Base-by-base conservation (phyloP, 1,140 invertebrate species). In the Phymastichus coffea region DNA sequence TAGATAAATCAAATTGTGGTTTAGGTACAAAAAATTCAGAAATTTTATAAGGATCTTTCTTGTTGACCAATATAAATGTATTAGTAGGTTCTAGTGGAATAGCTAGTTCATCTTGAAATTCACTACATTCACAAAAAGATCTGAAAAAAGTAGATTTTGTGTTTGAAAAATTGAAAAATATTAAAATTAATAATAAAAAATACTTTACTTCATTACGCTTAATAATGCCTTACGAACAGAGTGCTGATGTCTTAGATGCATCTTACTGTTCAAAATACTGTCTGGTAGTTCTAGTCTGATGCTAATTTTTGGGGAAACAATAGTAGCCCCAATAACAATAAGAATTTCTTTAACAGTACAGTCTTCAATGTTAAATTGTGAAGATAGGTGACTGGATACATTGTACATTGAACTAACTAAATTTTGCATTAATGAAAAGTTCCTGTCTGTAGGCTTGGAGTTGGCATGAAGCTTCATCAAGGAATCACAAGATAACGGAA, bases 21-120 rank as follows among this genome's bases (percentile, higher is more conserved):
- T 79, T 79, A 15, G 70, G 77, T 43, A 79, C 30, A 52, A 80
- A 80, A 41, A 71, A 80, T 44, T 73, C 70, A 0, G 78, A 77
- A 14, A 65, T 47, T 6, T 57, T 26, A 48, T 68, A 72, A 6
- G 41, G 54, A 51, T 80, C 76, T 26, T 67, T 74, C 48, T 80
- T 80, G 19, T 70, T 65, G 19, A 80, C 23, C 35, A 80, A 57
- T 4, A 80, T 51, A 58, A 80, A 80, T 1, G 76, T 78, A 30
- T 79, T 80, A 20, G 77, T 80, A 0, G 64, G 65, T 28, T 61
- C 69, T 10, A 74, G 57, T 28, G 77, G 76, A 19, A 57, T 23
- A 17, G 60, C 67, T 54, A 80, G 69, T 8, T 71, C 72, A n/a
- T 72, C 56, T 63, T 80, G 77, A 53, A 80, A 75, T 57, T 77